A percentile compares a stretch with the other conserved stretches of the same genome.
Evolutionary conservation across 2,888 invertebrate genomes (phyloP).

Genomic region (Ormyrus nitidulus): DNA sequence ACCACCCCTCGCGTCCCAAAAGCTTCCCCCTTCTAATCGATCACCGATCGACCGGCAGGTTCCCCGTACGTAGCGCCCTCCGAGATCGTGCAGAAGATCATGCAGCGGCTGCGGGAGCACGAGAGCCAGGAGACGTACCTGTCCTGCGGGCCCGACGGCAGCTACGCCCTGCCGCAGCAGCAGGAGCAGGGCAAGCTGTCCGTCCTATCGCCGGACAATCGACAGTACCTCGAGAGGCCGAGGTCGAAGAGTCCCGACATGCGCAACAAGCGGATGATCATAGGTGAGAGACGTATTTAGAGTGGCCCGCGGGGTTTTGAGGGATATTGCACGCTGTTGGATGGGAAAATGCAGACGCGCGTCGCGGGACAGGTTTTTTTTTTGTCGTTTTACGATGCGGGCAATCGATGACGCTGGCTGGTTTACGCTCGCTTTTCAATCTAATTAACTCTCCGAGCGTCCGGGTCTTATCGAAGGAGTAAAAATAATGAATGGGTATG

Average conservation of each 20-base stretch:
- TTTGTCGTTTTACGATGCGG: too few species aligned
- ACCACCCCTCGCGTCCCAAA: too few species aligned
- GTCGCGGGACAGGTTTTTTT: too few species aligned
- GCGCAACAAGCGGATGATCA: conserved; percentile 74
- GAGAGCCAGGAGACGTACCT: conserved; percentile 70
- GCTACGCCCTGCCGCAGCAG: conserved; percentile 42
- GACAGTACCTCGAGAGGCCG: conserved; percentile 71
- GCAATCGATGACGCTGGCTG: too few species aligned
- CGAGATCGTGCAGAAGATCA: conserved; percentile 88
- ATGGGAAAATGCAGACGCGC: too few species aligned
- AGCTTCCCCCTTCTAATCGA: too few species aligned
- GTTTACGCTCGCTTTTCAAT: too few species aligned
- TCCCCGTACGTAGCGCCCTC: conserved; percentile 87
- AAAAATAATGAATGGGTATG: too few species aligned
- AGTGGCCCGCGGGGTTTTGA: too few species aligned
- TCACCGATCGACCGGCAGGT: conserved; percentile 76
- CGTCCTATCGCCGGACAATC: conserved; percentile 72
- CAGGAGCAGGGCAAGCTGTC: conserved; percentile 66
- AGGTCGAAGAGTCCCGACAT: conserved; percentile 73
- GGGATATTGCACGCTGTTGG: too few species aligned
- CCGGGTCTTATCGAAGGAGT: too few species aligned
- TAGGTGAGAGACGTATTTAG: conserved; percentile 62
- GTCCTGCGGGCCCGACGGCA: background rate
- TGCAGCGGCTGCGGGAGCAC: conserved; percentile 79
- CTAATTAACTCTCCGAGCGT: too few species aligned